Evolutionary conservation across 2,888 invertebrate genomes (phyloP).

Genomic region (Drosophila koepferae): DNA sequence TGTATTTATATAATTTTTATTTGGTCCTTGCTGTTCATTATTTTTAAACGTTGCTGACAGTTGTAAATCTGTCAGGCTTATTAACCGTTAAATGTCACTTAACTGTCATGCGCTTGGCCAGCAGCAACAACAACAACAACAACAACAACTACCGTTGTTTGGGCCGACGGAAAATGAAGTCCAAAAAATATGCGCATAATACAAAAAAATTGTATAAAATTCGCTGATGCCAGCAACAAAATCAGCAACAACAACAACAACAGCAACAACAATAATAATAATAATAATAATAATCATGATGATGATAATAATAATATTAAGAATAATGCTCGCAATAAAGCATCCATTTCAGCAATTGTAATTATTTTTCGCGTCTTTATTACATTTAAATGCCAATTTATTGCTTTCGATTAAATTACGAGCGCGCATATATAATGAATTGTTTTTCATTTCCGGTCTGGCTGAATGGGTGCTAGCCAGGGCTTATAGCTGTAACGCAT

Average conservation of each 20-base stretch:
- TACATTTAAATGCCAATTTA: constrained; percentile 81
- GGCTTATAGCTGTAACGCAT: constrained; percentile 11
- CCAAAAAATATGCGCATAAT: constrained; percentile 77
- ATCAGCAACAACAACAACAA: not conserved
- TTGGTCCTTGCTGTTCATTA: constrained; percentile 70
- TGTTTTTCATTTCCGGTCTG: constrained; percentile 32
- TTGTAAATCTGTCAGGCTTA: constrained; percentile 81
- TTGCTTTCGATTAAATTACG: constrained; percentile 78
- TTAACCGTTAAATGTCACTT: constrained; percentile 82
- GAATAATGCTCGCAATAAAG: constrained; percentile 56
- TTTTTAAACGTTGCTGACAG: constrained; percentile 76
- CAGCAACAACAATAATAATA: constrained; percentile 22
- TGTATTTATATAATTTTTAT: constrained; percentile 24
- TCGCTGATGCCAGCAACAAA: constrained; percentile 34
- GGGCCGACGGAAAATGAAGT: constrained; percentile 47
- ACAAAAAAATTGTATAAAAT: constrained; percentile 64
- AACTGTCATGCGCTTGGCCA: constrained; percentile 72
- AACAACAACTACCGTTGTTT: constrained; percentile 32
- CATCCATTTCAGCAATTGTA: constrained; percentile 56
- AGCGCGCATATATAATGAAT: constrained; percentile 59
- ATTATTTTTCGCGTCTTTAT: constrained; percentile 78
- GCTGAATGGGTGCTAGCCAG: not conserved
- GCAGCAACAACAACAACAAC: constrained; percentile 40
- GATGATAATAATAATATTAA: constrained; percentile 45
- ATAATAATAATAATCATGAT: constrained; percentile 20